Base-by-base conservation (phyloP, 30 jellyfish, hydroid and myxozoan species). In the Catostylus mosaicus region DNA sequence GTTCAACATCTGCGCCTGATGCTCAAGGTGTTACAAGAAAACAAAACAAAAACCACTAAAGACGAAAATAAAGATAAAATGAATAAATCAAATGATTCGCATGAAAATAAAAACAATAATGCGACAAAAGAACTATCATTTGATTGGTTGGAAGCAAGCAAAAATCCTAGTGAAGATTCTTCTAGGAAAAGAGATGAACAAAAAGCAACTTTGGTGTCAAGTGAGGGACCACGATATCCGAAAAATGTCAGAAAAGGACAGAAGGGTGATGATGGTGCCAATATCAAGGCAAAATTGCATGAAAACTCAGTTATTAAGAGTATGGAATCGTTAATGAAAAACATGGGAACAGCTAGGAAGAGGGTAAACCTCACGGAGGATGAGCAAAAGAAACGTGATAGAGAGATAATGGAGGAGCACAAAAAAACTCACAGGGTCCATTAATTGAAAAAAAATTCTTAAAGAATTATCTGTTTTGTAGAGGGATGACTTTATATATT, bases 191-290 rank as follows among this genome's bases (percentile, higher is more conserved):
- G 30, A 24, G 0, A 0, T 30, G 77, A 16, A 31, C 77, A 30
- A 33, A 36, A 29, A 56, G n/a, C n/a, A 48, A 48, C 45, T 27
- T 2, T 23, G 71, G 71, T 59, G 20, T 18, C 20, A 6, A n/a
- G 40, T 59, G 23, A 18, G 40, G 40, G 38, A 1, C 24, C 71
- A 7, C 71, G 38, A 4, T 80, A 76, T 22, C 78, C 88, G 14
- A 57, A 35, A 35, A 59, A 60, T 43, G 36, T 76, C n/a, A 57
- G 38, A 73, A 82, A 48, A 57, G 92, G 92, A 22, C 75, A 48
- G 30, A 68, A 35, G 37, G 92, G 92, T 10, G 92, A 82, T 36
- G 92, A 82, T 19, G 92, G 92, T 1, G 18, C 60, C 36, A 59
- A 22, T 23, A 67, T 27, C n/a, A 30, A 64, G 8, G 73, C 52